These are phyloP conservation scores for Galaxias olidus DNA, from an alignment of 2,797 vertebrate genomes.

Conservation along the genomic window DNA sequence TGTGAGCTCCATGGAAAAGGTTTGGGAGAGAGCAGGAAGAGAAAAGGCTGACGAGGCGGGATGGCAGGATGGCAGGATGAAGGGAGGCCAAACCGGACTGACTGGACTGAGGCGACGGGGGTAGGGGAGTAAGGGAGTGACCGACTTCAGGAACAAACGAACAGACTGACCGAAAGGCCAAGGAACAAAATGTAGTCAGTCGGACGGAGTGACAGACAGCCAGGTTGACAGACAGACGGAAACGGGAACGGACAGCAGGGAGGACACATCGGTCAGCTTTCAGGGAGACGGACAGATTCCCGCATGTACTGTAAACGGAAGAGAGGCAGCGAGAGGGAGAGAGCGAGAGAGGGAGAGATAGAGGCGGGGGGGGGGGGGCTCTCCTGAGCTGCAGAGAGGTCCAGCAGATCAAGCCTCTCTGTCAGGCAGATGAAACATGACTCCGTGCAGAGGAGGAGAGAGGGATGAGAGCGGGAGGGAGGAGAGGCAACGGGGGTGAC, in stretches of 20 bases:
- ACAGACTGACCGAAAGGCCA: not conserved
- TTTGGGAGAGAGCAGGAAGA: not conserved
- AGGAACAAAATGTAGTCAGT: not conserved
- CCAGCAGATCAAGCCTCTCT: slow-evolving; percentile 20
- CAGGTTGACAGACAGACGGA: not conserved
- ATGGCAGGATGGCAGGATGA: no score
- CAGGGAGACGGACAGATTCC: not conserved
- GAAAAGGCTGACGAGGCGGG: no score
- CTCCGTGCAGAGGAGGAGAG: not conserved
- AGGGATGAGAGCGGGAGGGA: slow-evolving; percentile 9
- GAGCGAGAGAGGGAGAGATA: slow-evolving; percentile 29
- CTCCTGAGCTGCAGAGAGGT: slow-evolving; percentile 35
- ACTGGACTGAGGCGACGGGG: no score
- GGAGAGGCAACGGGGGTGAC: slow-evolving; percentile 27
- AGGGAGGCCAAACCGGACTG: no score
- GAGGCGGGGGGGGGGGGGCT: not conserved
- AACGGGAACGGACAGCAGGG: not conserved
- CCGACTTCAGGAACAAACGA: no score
- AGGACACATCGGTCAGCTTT: no score
- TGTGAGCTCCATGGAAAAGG: no score
- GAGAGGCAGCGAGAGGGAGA: slow-evolving; percentile 7
- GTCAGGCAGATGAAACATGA: slow-evolving; percentile 29
- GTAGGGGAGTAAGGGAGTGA: no score
- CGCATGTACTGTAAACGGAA: no score
- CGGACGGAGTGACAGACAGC: not conserved